Evolutionary conservation across 2,113 vertebrate genomes (phyloP).

Genomic region (Copsychus sechellarum): DNA sequence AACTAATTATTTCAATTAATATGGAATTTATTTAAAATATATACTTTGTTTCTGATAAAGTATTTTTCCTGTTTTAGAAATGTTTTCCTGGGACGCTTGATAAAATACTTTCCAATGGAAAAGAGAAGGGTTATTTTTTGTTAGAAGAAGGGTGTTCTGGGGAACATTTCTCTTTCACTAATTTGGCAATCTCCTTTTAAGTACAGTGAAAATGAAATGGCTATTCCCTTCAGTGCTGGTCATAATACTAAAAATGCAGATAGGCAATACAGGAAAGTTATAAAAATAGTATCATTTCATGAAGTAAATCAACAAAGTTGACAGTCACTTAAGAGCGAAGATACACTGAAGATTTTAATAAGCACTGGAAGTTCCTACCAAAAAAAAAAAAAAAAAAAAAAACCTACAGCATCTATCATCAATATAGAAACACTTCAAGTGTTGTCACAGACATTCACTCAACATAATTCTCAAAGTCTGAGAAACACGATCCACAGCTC

Average conservation of each 20-base stretch:
- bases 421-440: neutral
- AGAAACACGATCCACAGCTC: fast-evolving
- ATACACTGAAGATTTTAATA: neutral
- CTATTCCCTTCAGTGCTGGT: neutral
- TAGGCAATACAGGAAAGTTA: neutral
- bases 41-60: neutral
- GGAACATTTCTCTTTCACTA: neutral
- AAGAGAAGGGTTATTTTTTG: neutral
- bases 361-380: neutral
- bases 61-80: neutral
- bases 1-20: neutral
- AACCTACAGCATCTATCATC: neutral
- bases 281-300: neutral
- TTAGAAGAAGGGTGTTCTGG: neutral
- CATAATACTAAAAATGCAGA: neutral
- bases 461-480: neutral
- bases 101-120: neutral
- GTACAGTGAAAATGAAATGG: neutral
- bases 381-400: neutral
- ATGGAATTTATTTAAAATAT: neutral
- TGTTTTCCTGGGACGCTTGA: neutral
- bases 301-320: neutral
- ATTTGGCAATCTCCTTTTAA: neutral
- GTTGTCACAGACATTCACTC: neutral
- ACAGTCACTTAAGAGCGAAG: neutral